Conservation (phyloP, 2,113 vertebrate species). For the Steatornis caripensis region DNA sequence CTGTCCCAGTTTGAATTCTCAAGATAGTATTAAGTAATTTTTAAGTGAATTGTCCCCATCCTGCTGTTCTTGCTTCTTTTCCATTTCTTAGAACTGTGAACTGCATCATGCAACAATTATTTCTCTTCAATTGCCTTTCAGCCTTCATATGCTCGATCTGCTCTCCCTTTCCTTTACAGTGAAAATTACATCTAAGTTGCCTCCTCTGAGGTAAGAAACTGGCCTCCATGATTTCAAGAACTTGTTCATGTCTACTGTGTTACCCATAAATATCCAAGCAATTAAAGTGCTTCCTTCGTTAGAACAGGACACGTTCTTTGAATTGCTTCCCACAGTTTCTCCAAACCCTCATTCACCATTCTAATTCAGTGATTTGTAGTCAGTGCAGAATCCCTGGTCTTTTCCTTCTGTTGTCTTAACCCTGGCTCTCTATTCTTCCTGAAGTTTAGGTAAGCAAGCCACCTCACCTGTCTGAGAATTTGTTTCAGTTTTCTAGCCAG, state of each 20-base stretch:
- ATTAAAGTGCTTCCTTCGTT: background rate
- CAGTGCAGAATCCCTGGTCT: background rate
- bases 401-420: background rate
- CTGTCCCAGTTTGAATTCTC: background rate
- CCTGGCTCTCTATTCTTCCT: background rate
- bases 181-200: background rate
- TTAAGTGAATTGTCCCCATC: background rate
- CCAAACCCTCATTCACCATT: background rate
- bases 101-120: rapidly evolving
- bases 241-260: background rate
- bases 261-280: background rate
- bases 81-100: background rate
- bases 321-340: background rate
- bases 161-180: background rate
- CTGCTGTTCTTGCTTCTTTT: background rate
- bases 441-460: background rate
- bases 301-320: rapidly evolving
- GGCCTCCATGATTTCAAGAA: background rate
- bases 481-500: background rate
- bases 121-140: background rate
- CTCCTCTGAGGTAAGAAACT: background rate
- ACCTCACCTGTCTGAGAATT: background rate
- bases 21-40: background rate
- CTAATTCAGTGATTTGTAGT: background rate
- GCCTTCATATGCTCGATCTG: background rate